A percentile compares a stretch with the other conserved stretches of the same genome.
phyloP scores from a whole-genome alignment of 2,888 invertebrate genomes.

The Philaethria dido region DNA sequence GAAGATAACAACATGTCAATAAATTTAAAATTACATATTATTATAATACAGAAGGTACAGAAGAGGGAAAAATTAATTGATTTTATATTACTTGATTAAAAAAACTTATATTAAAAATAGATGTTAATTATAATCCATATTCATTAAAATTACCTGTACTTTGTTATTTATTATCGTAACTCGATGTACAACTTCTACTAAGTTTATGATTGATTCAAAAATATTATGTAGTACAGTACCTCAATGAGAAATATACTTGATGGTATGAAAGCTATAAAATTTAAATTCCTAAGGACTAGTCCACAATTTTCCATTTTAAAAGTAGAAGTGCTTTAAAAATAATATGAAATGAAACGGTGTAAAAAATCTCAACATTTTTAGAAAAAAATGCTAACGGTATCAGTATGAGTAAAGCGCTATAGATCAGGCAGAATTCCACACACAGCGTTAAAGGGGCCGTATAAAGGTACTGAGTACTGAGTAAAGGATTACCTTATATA shows the following conservation, averaged over 20 bases:
- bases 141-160: conserved; percentile 78
- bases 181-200: conserved; percentile 71
- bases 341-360: conserved; percentile 35
- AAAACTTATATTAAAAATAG: conserved; percentile 74
- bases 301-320: conserved; percentile 39
- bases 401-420: conserved; percentile 45
- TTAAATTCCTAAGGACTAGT: conserved; percentile 45
- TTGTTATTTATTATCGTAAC: conserved; percentile 74
- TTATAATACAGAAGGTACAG: conserved; percentile 40
- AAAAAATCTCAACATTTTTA: conserved; percentile 33
- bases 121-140: conserved; percentile 69
- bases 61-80: conserved; percentile 59
- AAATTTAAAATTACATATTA: conserved; percentile 29
- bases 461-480: conserved; percentile 37
- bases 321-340: conserved; percentile 38
- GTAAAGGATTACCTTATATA: conserved; percentile 23
- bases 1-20: conserved; percentile 47
- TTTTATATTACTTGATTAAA: conserved; percentile 71
- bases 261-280: conserved; percentile 43
- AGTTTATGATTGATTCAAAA: conserved; percentile 51
- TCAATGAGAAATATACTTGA: conserved; percentile 67
- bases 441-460: conserved; percentile 40
- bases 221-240: conserved; percentile 67
- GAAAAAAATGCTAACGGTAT: conserved; percentile 40
- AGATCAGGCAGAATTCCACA: conserved; percentile 44